Evolutionary conservation across 2,888 invertebrate genomes (phyloP).

Genomic region (Parnassius orleans): DNA sequence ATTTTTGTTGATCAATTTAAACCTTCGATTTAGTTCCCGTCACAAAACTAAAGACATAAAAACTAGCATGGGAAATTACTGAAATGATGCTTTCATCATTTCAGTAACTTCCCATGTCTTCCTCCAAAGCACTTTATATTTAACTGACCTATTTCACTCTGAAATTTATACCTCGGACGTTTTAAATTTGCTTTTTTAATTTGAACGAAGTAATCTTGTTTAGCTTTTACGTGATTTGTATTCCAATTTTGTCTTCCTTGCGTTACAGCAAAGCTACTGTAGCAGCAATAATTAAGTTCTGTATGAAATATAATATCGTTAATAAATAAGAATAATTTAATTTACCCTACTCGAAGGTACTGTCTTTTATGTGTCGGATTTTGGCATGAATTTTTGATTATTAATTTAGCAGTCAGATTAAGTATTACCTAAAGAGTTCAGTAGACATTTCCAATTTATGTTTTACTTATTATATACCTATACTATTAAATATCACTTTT

Average conservation of each 20-base stretch:
- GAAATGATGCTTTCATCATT: conserved; percentile 11
- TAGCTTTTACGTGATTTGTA: conserved; percentile 9
- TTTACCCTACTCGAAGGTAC: background rate
- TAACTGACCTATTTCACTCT: conserved; percentile 27
- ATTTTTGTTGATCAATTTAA: background rate
- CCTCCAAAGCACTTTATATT: conserved; percentile 20
- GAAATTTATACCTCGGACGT: conserved; percentile 22
- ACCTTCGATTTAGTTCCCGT: background rate
- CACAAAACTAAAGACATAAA: conserved; percentile 12
- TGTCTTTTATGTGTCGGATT: background rate
- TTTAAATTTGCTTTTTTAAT: conserved; percentile 19
- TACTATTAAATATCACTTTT: no score
- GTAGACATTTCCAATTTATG: no score
- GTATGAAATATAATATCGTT: no score
- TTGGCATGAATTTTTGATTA: background rate
- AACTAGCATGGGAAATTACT: no score
- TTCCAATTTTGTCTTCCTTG: background rate
- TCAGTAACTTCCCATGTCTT: conserved; percentile 20
- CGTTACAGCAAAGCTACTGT: no score
- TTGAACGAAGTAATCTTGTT: conserved; percentile 8
- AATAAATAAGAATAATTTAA: background rate
- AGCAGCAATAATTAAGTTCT: no score
- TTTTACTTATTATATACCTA: no score
- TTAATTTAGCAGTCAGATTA: no score
- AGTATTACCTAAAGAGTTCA: background rate